Conservation (phyloP, 1,140 invertebrate genomes). For the Ceratoteleas bidentatus region DNA sequence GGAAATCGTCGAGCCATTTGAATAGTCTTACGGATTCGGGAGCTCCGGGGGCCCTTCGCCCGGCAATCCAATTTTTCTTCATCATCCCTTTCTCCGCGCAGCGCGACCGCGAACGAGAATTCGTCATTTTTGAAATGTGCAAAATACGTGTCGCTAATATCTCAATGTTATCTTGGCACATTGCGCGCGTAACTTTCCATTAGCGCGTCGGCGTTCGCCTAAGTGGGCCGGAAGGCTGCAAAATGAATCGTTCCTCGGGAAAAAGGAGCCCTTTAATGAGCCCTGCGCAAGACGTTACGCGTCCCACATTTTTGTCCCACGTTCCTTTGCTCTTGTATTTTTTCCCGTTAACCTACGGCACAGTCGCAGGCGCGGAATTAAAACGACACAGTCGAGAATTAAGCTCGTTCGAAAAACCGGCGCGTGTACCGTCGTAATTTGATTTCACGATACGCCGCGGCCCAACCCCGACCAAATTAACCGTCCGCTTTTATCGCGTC, state of each 20-base stretch:
- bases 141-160: conserved; percentile 58
- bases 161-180: conserved; percentile 57
- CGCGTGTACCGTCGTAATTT: conserved; percentile 26
- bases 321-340: too few relatives aligned
- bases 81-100: neutral
- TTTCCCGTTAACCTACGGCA: conserved; percentile 8
- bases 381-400: conserved; percentile 39
- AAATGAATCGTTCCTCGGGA: conserved; percentile 43
- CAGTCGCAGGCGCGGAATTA: conserved; percentile 40
- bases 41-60: conserved; percentile 12
- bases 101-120: conserved; percentile 6
- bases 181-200: conserved; percentile 59
- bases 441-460: conserved; percentile 19
- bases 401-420: conserved; percentile 21
- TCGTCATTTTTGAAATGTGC: conserved; percentile 51
- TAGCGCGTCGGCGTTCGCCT: conserved; percentile 44
- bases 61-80: conserved; percentile 30
- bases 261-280: conserved; percentile 46
- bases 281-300: conserved; percentile 27
- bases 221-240: conserved; percentile 29
- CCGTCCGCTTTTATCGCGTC: conserved; percentile 16
- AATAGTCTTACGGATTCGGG: conserved; percentile 14
- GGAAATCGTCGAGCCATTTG: conserved; percentile 33
- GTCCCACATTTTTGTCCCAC: conserved; percentile 26
- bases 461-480: conserved; percentile 22